Evolutionary conservation across 1,140 invertebrate genomes (phyloP).

Genomic region (Drosophila sp.): DNA sequence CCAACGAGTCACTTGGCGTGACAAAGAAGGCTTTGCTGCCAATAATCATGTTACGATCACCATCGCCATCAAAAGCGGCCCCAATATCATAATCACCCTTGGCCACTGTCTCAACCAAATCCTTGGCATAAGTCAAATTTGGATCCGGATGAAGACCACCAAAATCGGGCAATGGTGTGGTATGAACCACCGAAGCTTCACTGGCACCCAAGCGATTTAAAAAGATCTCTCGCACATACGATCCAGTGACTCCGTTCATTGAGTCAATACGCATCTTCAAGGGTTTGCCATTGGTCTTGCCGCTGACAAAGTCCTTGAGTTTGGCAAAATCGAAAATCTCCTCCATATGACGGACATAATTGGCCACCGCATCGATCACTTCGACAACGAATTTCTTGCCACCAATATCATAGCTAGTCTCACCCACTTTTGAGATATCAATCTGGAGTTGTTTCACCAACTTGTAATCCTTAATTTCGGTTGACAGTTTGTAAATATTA

Average conservation of each 20-base stretch:
- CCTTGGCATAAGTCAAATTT: constrained; percentile 91
- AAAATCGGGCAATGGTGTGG: constrained; percentile 94
- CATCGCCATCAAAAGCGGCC: constrained; percentile 99
- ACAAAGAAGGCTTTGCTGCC: constrained; percentile 99
- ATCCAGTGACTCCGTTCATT: constrained; percentile 98
- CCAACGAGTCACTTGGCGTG: constrained; percentile 98
- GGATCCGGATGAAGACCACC: constrained; percentile 99
- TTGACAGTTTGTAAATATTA: constrained; percentile 93
- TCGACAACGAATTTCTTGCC: constrained; percentile 92
- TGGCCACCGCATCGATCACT: constrained; percentile 95
- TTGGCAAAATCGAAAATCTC: constrained; percentile 97
- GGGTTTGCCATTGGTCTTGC: constrained; percentile 86
- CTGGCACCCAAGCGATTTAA: constrained; percentile 92
- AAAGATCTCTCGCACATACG: constrained; percentile 96
- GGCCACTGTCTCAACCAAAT: constrained; percentile 86
- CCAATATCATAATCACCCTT: constrained; percentile 95
- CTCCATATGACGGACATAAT: constrained; percentile 97
- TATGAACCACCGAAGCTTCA: constrained; percentile 88
- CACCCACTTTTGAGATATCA: constrained; percentile 89
- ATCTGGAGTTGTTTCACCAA: constrained; percentile 90
- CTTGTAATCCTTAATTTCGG: constrained; percentile 90
- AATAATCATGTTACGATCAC: constrained; percentile 98
- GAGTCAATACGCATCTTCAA: constrained; percentile 96
- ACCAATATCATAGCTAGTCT: constrained; percentile 86
- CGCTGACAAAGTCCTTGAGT: constrained; percentile 90